Percentiles rank a stretch among this genome's conserved stretches.
phyloP scores from a whole-genome alignment of 2,113 vertebrate species.

The Mus spicilegus region DNA sequence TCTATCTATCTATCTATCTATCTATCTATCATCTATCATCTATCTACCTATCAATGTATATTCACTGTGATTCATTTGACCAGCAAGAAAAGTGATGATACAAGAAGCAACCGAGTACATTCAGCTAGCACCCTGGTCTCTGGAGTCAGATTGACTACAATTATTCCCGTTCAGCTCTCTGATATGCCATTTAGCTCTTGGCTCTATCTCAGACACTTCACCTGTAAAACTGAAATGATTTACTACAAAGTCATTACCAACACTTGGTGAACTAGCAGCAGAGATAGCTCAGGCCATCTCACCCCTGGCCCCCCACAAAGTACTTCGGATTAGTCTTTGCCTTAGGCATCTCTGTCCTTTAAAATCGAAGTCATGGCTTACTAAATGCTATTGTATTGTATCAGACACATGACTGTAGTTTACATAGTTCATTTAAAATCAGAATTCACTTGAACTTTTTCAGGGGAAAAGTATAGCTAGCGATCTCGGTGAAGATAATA shows the following conservation, averaged over 20 bases:
- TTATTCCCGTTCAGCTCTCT: constrained; percentile 14
- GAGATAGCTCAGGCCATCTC: background rate
- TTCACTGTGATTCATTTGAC: constrained; percentile 9
- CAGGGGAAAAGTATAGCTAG: background rate
- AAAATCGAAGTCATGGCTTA: constrained; percentile 35
- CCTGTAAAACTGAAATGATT: constrained; percentile 15
- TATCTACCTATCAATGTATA: background rate
- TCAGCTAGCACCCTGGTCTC: background rate
- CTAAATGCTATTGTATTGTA: constrained; percentile 8
- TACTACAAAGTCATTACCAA: background rate
- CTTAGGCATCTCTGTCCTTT: background rate
- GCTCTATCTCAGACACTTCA: background rate
- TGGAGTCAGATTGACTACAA: background rate
- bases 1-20: background rate
- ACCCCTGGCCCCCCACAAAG: background rate
- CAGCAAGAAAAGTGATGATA: background rate
- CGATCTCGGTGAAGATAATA: constrained; percentile 28
- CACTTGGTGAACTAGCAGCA: background rate
- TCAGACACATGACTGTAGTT: background rate
- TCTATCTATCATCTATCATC: background rate
- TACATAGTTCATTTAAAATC: constrained; percentile 37
- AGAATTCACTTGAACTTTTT: constrained; percentile 48
- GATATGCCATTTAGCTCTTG: constrained; percentile 15
- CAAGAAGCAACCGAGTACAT: background rate
- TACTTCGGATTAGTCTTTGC: background rate